Evolutionary conservation across 2,113 vertebrate genomes (phyloP).

Genomic region (Ahaetulla prasina): DNA sequence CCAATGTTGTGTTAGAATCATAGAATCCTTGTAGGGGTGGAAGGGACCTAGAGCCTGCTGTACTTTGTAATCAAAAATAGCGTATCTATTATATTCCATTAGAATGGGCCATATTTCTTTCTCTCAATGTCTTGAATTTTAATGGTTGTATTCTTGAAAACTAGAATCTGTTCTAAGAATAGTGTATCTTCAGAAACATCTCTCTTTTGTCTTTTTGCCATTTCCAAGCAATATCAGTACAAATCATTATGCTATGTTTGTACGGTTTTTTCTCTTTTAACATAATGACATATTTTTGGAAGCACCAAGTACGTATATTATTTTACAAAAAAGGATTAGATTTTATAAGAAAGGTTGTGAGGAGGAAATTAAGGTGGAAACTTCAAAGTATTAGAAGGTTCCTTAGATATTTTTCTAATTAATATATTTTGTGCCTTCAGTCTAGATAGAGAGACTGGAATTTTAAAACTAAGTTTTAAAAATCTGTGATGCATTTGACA

Average conservation of each 20-base stretch:
- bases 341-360: neutral
- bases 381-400: neutral
- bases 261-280: neutral
- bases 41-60: no score
- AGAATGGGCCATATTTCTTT: no score
- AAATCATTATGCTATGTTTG: neutral
- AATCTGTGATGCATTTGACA: neutral
- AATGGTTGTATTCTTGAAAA: neutral
- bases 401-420: neutral
- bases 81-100: no score
- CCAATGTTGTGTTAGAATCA: no score
- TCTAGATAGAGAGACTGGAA: neutral
- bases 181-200: no score
- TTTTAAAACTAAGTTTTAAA: neutral
- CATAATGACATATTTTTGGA: neutral
- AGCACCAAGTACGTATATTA: constrained; percentile 10
- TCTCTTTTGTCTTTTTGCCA: neutral
- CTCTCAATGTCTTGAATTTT: no score
- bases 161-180: neutral
- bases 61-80: no score
- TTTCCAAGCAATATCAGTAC: neutral
- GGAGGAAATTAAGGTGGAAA: neutral
- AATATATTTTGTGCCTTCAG: neutral
- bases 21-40: no score
- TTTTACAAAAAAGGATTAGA: fast-evolving